Percentiles rank a stretch among this genome's conserved stretches.
Evolutionary conservation across 35 echinoderm and acorn worm genomes (phyloP).

Genomic region (Diadema setosum): DNA sequence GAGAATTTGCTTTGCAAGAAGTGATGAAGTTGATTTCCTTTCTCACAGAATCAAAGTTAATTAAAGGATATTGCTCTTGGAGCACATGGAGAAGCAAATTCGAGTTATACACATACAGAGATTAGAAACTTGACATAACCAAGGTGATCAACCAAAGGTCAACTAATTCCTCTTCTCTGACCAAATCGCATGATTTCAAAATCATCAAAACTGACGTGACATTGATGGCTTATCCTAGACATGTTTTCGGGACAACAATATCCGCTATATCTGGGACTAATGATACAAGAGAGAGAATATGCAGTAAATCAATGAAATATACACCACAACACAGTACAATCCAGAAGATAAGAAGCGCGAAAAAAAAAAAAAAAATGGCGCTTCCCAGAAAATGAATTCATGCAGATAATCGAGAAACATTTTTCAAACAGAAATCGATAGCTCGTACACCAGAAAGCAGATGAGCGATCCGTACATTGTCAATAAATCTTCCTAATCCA

Average conservation of each 20-base stretch:
- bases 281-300: slow-evolving; percentile 13
- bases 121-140: background rate
- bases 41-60: too few species aligned
- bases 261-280: too few species aligned
- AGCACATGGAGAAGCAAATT: background rate
- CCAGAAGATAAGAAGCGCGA: background rate
- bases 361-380: too few species aligned
- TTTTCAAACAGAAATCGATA: background rate
- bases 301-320: slow-evolving; percentile 16
- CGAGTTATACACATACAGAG: background rate
- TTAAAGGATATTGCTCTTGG: background rate
- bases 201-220: too few species aligned
- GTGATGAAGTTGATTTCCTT: too few species aligned
- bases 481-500: too few species aligned
- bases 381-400: background rate
- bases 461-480: too few species aligned
- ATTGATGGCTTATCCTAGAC: too few species aligned
- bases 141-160: background rate
- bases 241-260: too few species aligned
- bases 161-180: too few species aligned
- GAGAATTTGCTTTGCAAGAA: too few species aligned
- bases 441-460: background rate
- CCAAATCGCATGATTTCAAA: too few species aligned
- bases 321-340: slow-evolving; percentile 19
- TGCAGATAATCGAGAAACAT: background rate